Base-by-base conservation (phyloP, 2,888 invertebrate genomes). In the Celastrina argiolus region DNA sequence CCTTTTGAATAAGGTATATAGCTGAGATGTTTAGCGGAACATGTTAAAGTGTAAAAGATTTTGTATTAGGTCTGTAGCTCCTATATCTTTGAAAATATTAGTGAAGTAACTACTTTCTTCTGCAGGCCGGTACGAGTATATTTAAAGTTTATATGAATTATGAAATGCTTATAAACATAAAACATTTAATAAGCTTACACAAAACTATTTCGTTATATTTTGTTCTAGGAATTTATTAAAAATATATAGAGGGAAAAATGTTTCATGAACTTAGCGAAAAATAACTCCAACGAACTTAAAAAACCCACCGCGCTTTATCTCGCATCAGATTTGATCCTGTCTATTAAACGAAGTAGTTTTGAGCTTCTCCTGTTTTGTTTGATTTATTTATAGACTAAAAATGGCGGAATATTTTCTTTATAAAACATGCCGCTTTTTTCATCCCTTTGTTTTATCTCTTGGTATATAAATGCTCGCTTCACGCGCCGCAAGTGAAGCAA, bases 301-400 rank as follows among this genome's bases (percentile, higher is more conserved):
- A 65, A 58, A 66, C 45, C 59, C 59, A 42, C 42, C 31, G 59
- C 58, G 26, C 59, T 66, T 59, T 66, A 66, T 66, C 45, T 36
- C 42, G 66, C 59, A 66, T 66, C 66, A 66, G 42, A 12, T 66
- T 66, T 66, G 58, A 66, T 65, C 45, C 66, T 31, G 22, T 59
- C 66, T 59, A 66, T 66, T 59, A 59, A 28, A 59, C 58, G 31
- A n/a, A 66, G 66, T 59, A 66, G 34, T 66, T 59, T 31, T 31
- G 39, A 14, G 36, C 22, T 39, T 36, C 26, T 56, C 28, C 26
- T 8, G 12, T 61, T 22, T 59, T 39, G 14, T 39, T 61, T 61
- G 26, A 56, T 56, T 56, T 56, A 56, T 61, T 34, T 39, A 61
- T 61, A 39, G 22, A 39, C 59, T 10, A 3, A 51, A 14, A 51